These are phyloP conservation scores for Eueremaeus valkanovi DNA, from an alignment of 2,888 invertebrate genomes.

Conservation along the genomic window DNA sequence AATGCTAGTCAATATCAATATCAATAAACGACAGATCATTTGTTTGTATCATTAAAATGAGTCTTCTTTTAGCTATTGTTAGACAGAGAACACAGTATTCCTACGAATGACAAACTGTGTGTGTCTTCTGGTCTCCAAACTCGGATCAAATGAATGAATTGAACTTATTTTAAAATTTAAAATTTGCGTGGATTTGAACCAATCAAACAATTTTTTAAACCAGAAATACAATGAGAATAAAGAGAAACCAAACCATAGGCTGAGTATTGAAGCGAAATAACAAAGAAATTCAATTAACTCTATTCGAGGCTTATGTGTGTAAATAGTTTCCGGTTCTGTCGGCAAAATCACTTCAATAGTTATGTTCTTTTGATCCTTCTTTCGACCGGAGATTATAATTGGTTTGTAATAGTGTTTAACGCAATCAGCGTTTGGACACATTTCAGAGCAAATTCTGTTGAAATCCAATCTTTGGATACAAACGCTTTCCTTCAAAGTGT, in stretches of 20 bases:
- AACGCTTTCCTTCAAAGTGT: background rate
- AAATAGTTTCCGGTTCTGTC: background rate
- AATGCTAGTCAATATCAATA: no score
- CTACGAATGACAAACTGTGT: no score
- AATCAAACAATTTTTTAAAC: background rate
- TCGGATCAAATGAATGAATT: no score
- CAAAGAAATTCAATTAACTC: conserved; percentile 6
- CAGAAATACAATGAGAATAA: background rate
- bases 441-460: background rate
- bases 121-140: no score
- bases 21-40: no score
- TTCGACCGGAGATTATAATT: background rate
- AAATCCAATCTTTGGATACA: background rate
- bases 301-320: background rate
- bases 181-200: no score
- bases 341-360: background rate
- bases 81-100: no score
- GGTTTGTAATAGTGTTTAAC: background rate
- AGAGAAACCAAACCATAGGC: conserved; percentile 9
- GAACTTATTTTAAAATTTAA: no score
- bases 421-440: background rate
- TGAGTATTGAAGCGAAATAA: background rate
- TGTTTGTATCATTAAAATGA: no score
- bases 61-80: no score
- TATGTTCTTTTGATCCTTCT: background rate